A percentile compares a stretch with the other conserved stretches of the same genome.
Evolutionary conservation across 2,888 invertebrate genomes (phyloP).

Genomic region (Monoplex corrugatus): DNA sequence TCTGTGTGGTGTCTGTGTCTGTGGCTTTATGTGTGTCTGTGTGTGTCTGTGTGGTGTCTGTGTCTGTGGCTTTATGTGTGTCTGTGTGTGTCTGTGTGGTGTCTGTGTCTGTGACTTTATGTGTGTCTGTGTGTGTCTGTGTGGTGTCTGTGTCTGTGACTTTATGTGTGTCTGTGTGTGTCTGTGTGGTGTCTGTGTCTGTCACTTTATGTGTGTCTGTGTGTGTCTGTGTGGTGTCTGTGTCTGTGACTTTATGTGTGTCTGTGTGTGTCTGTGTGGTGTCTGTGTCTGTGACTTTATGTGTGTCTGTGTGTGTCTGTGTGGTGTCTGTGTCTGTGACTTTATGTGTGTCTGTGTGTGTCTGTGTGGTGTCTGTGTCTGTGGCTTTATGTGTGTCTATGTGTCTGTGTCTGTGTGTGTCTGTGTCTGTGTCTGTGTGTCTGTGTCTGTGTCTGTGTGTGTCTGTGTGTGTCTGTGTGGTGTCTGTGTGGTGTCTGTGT

Average conservation of each 20-base stretch:
- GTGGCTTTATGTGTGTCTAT: neutral
- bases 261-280: neutral
- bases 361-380: neutral
- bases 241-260: neutral
- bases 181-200: neutral
- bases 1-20: too few species aligned
- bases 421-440: neutral
- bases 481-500: too few species aligned
- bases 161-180: neutral
- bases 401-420: too few species aligned
- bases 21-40: neutral
- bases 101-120: too few species aligned
- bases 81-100: neutral
- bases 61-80: neutral
- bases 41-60: neutral
- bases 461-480: neutral
- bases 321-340: neutral
- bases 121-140: neutral
- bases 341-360: too few species aligned
- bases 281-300: neutral
- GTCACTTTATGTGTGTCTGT: too few species aligned
- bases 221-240: constrained; percentile 10
- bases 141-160: too few species aligned
- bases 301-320: neutral
- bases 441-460: neutral